Evolutionary conservation across 1,140 invertebrate genomes (phyloP), one percentile per base, ranked within the genome.

Genomic region (Agrypnia vestita): DNA sequence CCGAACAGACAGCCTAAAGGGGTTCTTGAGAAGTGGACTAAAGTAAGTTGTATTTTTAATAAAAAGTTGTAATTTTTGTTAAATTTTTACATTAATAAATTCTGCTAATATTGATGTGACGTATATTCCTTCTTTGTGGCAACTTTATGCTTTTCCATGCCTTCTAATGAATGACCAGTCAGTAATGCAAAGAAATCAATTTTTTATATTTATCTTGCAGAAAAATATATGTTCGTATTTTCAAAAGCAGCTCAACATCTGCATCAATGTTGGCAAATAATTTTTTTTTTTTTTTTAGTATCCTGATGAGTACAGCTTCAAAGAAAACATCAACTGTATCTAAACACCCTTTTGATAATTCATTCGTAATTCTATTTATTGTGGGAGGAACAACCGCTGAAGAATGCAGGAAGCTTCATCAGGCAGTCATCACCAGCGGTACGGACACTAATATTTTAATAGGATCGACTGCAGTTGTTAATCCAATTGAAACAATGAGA

Each of bases 361-460:
- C 89, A 0, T 90, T 88, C 35, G 88, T 93, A 62, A 90, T 93
- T 44, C 85, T 93, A 25, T 92, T 90, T 78, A 86, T 93, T 35
- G 84, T 93, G 3, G 92, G 92, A 8, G 92, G 92, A n/a, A 86
- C 92, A 13, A 91, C 91, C 0, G 89, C 90, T 0, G 91, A 92
- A 80, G 92, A 93, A 84, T 89, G 88, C 79, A 87, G 86, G 75
- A 85, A 86, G 15, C 69, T 90, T 0, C 86, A 90, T 67, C 85
- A 88, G 0, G 86, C 84, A n/a, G 85, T 88, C 4, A 89, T 89
- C 55, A 89, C 87, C 0, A 89, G 88, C 71, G 89, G 89, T 0
- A 85, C 87, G 0, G 88, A 90, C 69, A 87, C 86, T n/a, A 84
- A 86, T 1, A 85, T 90, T 1, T 71, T 88, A 0, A 85, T 90